A percentile compares a stretch with the other conserved stretches of the same genome.
These are phyloP conservation scores for Felis catus DNA, from an alignment of 2,113 vertebrate species.

Conservation along the genomic window F.catus_Fca126_mat1.0 CM031414.1:35692501-35693000, in stretches of 20 bases:
- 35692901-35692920: background rate
- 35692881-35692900: background rate
- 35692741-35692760: background rate
- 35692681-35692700: background rate
- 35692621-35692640: background rate
- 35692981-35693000: background rate
- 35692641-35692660: background rate
- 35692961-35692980: background rate
- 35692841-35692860: background rate
- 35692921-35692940: background rate
- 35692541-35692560: background rate
- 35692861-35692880: background rate
- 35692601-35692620: background rate
- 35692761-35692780: background rate
- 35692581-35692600: background rate
- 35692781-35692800: rapidly evolving
- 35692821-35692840: background rate
- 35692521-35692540: background rate
- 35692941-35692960: background rate
- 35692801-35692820: background rate
- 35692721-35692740: background rate
- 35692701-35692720: background rate
- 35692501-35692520: background rate
- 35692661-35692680: background rate
- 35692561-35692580: background rate